Base-by-base conservation (phyloP, 2,113 vertebrate species). In the Passer domesticus region DNA sequence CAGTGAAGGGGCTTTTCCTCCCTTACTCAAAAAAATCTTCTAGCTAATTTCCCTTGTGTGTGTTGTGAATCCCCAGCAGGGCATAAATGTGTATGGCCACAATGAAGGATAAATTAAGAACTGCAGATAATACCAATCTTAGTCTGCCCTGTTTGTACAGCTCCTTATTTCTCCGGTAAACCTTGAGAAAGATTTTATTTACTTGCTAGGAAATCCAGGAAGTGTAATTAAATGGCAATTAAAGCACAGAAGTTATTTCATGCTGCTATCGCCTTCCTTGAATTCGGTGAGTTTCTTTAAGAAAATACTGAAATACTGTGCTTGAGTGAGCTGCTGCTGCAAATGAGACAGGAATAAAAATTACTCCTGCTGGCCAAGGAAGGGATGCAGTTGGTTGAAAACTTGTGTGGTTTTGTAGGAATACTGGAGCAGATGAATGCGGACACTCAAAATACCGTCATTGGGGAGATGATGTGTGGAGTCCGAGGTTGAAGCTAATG, bases 141-240 rank as follows among this genome's bases (percentile, higher is more conserved):
- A 92, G n/a, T n/a, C 37, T 84, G 24, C 28, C 37, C 27, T 83
- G 24, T 90, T 90, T 44, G 79, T 68, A 28, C n/a, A 67, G 43
- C 55, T 85, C 68, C 74, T 83, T 94, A 49, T 81, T 96, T 72
- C 35, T 86, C 47, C 4, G 8, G 77, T 88, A 78, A 83, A 87
- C 53, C 67, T 87, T 60, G 55, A 83, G 85, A 92, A 79, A 50
- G 55, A 47, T 92, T 97, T 92, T 95, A 68, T 91, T 97, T 96
- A 72, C 67, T 96, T 96, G 25, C 35, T 87, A 85, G 43, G 58
- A 90, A 90, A 89, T 84, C 77, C 37, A 80, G 95, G 96, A 98
- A 97, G 97, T 97, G 91, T 97, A 98, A 98, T 98, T 96, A 98
- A 98, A 98, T 97, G 97, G 97, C 96, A 97, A 50, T 96, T 96